phyloP scores from a whole-genome alignment of 92 coral and sea anemone species.

The Palythoa grandis region DNA sequence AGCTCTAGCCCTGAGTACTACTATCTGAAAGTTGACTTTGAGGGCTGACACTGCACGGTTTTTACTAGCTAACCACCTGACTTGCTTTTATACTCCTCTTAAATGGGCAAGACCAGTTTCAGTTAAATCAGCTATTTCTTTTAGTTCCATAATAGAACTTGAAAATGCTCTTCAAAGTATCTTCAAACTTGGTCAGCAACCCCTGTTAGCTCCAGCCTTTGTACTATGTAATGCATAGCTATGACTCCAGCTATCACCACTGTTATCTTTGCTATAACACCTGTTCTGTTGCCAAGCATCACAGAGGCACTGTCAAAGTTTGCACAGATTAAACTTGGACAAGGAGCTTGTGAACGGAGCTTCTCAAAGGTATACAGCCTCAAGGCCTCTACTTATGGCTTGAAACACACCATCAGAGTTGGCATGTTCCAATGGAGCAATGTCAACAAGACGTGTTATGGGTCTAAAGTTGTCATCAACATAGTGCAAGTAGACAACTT shows the following conservation, averaged over 20 bases:
- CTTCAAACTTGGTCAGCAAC: slow-evolving; percentile 52
- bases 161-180: slow-evolving; percentile 41
- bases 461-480: slow-evolving; percentile 15
- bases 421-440: neutral
- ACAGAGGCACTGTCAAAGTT: slow-evolving; percentile 55
- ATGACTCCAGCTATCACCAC: slow-evolving; percentile 32
- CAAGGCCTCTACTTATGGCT: slow-evolving; percentile 25
- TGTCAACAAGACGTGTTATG: slow-evolving; percentile 13
- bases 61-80: slow-evolving; percentile 59
- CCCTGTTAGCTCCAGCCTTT: slow-evolving; percentile 54
- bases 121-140: slow-evolving; percentile 26
- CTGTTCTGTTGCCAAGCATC: slow-evolving; percentile 50
- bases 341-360: slow-evolving; percentile 39
- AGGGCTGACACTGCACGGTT: slow-evolving; percentile 44
- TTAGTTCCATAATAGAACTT: slow-evolving; percentile 49
- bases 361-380: slow-evolving; percentile 44
- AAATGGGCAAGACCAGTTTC: slow-evolving; percentile 47
- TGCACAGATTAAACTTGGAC: slow-evolving; percentile 48
- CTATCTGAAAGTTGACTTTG: slow-evolving; percentile 34
- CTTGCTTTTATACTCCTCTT: slow-evolving; percentile 8
- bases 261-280: slow-evolving; percentile 40
- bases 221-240: slow-evolving; percentile 55
- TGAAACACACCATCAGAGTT: slow-evolving; percentile 18
- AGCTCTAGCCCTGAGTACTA: no score
- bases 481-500: neutral